These are phyloP conservation scores for Lathamus discolor DNA, from an alignment of 2,113 vertebrate genomes.

Conservation along the genomic window DNA sequence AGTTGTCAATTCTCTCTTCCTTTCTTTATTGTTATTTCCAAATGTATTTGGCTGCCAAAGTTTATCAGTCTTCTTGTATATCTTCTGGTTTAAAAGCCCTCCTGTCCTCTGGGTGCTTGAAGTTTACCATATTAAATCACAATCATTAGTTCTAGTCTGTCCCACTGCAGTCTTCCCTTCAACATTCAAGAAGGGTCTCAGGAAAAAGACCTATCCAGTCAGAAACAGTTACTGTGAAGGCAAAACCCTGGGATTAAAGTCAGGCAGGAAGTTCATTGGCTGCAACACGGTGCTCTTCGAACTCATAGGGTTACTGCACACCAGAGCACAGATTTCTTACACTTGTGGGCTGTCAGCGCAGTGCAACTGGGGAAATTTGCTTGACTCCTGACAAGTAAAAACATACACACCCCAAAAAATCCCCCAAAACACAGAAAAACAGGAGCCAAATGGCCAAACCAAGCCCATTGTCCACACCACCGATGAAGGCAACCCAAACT, in stretches of 20 bases:
- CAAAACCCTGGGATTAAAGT: background rate
- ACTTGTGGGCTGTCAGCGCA: rapidly evolving
- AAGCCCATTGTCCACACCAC: background rate
- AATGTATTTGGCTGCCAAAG: background rate
- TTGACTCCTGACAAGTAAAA: background rate
- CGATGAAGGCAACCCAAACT: background rate
- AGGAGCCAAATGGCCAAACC: background rate
- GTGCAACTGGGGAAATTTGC: background rate
- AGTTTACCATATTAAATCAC: background rate
- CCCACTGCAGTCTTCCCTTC: background rate
- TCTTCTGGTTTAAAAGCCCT: background rate
- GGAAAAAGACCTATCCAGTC: background rate
- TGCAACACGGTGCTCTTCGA: background rate
- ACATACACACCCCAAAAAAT: background rate
- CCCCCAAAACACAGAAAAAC: background rate
- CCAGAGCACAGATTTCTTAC: background rate
- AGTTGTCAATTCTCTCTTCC: background rate
- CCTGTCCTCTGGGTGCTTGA: rapidly evolving
- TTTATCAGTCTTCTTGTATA: background rate
- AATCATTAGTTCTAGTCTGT: background rate
- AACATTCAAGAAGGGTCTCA: background rate
- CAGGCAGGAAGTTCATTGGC: background rate
- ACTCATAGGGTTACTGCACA: background rate
- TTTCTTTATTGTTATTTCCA: background rate
- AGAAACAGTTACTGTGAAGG: background rate